A percentile compares a stretch with the other conserved stretches of the same genome.
These are phyloP conservation scores for Aplysina aerophoba DNA, from an alignment of 37 sponge, comb jelly and placozoan genomes.

Conservation along the genomic window DNA sequence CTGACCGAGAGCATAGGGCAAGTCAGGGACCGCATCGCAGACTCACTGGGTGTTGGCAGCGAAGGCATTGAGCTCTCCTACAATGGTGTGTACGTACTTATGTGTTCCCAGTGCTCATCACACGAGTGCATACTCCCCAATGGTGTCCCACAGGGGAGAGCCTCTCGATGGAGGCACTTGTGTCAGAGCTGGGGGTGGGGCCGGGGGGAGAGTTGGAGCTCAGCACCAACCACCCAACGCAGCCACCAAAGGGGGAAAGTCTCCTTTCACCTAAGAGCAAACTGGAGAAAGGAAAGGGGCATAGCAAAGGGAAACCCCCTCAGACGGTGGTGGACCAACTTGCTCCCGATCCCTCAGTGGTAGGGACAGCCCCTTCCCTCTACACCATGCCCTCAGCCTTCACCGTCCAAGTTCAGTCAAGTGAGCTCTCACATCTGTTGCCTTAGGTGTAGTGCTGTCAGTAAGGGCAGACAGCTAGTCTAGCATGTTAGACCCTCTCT, in stretches of 20 bases:
- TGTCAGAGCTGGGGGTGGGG: background rate
- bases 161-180: background rate
- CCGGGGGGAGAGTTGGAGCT: background rate
- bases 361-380: background rate
- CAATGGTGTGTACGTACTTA: conserved; percentile 18
- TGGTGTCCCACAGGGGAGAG: background rate
- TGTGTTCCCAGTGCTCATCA: too few species aligned
- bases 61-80: background rate
- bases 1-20: too few species aligned
- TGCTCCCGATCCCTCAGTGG: background rate
- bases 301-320: too few species aligned
- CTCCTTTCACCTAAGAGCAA: too few species aligned
- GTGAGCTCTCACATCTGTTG: background rate
- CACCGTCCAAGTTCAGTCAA: conserved; percentile 1
- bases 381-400: conserved; percentile 9
- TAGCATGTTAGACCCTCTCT: too few species aligned
- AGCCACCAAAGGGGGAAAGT: too few species aligned
- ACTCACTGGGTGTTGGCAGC: too few species aligned
- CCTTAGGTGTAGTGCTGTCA: background rate
- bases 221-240: too few species aligned
- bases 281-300: too few species aligned
- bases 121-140: background rate
- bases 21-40: too few species aligned
- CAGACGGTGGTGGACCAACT: too few species aligned
- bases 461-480: background rate